phyloP scores from a whole-genome alignment of 2,888 invertebrate genomes.

The Malthinus flaveolus region DNA sequence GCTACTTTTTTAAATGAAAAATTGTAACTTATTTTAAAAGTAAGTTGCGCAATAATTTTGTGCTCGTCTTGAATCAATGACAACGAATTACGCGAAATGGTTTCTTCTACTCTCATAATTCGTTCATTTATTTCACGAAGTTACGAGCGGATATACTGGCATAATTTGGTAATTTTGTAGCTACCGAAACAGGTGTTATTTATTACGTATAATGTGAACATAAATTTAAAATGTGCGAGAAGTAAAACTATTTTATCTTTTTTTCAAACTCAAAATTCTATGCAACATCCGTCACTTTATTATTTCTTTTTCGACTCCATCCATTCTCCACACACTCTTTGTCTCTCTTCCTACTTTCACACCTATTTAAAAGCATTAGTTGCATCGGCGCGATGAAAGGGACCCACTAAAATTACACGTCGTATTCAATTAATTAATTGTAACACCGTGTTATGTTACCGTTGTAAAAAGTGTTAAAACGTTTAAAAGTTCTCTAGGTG shows the following conservation, averaged over 20 bases:
- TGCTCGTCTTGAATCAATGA: slow-evolving; percentile 24
- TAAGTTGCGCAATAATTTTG: slow-evolving; percentile 23
- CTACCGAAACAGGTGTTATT: slow-evolving; percentile 33
- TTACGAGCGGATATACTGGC: slow-evolving; percentile 26
- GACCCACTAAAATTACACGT: not conserved
- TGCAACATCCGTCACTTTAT: slow-evolving; percentile 24
- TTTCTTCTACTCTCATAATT: slow-evolving; percentile 27
- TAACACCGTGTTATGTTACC: not conserved
- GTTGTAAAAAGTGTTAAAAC: slow-evolving; percentile 9
- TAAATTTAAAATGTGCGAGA: slow-evolving; percentile 30
- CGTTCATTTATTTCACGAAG: slow-evolving; percentile 26
- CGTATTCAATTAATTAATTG: not conserved
- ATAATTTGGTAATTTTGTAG: slow-evolving; percentile 32
- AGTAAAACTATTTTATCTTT: slow-evolving; percentile 30
- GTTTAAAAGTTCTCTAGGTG: slow-evolving; percentile 2
- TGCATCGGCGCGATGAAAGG: not conserved
- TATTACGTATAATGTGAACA: slow-evolving; percentile 32
- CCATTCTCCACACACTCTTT: slow-evolving; percentile 16
- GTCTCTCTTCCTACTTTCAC: too few species aligned
- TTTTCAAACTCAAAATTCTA: slow-evolving; percentile 23
- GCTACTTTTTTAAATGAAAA: not conserved
- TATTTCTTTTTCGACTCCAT: slow-evolving; percentile 21
- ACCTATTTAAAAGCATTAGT: slow-evolving; percentile 4
- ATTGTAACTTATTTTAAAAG: slow-evolving; percentile 14
- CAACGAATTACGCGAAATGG: slow-evolving; percentile 22